A percentile compares a stretch with the other conserved stretches of the same genome.
Conservation (phyloP, 2,888 invertebrate genomes). For the Pachydiplax longipennis region DNA sequence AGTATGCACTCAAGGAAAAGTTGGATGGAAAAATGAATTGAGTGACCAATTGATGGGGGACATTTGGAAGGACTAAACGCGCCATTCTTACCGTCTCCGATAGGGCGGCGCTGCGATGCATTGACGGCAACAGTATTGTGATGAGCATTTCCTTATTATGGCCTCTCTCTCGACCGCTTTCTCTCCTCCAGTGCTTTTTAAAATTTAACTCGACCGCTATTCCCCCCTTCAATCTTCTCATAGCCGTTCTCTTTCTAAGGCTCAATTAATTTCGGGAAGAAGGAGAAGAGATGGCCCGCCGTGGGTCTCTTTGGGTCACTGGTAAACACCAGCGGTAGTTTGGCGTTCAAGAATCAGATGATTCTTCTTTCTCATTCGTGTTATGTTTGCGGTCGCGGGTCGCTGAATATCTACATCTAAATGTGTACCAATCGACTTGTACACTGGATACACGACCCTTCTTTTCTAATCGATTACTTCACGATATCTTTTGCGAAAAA, state of each 20-base stretch:
- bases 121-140: background rate
- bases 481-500: too few species aligned
- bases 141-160: constrained; percentile 39
- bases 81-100: background rate
- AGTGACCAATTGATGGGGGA: background rate
- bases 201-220: background rate
- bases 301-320: too few species aligned
- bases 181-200: background rate
- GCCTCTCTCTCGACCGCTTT: background rate
- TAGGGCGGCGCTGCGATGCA: background rate
- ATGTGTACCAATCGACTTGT: too few species aligned
- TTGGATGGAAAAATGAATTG: background rate
- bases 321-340: too few species aligned
- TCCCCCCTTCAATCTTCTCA: background rate
- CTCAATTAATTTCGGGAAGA: too few species aligned
- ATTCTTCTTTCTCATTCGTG: too few species aligned
- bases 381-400: too few species aligned
- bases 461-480: too few species aligned
- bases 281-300: too few species aligned
- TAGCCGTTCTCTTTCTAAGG: background rate
- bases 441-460: too few species aligned
- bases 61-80: background rate
- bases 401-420: too few species aligned
- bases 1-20: background rate
- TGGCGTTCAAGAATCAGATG: too few species aligned